phyloP scores from a whole-genome alignment of 2,113 vertebrate genomes.

The Apteryx mantelli region DNA sequence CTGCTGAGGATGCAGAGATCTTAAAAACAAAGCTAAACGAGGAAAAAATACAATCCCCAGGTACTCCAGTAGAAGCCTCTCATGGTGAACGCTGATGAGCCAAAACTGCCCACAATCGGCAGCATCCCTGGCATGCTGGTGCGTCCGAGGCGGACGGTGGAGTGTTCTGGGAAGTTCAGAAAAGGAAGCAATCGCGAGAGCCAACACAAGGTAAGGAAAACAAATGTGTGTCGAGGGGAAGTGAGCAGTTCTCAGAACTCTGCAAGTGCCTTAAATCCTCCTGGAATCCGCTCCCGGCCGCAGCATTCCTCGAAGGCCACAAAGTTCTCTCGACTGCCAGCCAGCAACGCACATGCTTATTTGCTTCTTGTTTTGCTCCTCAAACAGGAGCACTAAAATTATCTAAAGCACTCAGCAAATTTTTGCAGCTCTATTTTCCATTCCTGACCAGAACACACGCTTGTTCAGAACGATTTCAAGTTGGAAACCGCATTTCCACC shows the following conservation, averaged over 20 bases:
- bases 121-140: not conserved
- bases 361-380: not conserved
- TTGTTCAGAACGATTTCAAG: not conserved
- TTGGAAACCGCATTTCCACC: not conserved
- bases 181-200: not conserved
- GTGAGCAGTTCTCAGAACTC: not conserved
- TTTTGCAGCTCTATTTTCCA: not conserved
- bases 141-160: not conserved
- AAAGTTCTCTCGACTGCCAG: not conserved
- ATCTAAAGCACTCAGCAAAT: not conserved
- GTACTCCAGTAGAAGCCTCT: not conserved
- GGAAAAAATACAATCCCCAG: slow-evolving; percentile 55
- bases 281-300: not conserved
- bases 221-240: not conserved
- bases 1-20: slow-evolving; percentile 36
- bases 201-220: not conserved
- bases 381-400: not conserved
- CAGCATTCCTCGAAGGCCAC: fast-evolving
- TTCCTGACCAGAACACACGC: not conserved
- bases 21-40: slow-evolving; percentile 18
- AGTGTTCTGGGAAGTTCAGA: not conserved
- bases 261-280: not conserved
- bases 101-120: not conserved
- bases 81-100: not conserved
- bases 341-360: not conserved